These are phyloP conservation scores for Pemphigus obesinymphae DNA, from an alignment of 1,140 invertebrate genomes.

Conservation along the genomic window DNA sequence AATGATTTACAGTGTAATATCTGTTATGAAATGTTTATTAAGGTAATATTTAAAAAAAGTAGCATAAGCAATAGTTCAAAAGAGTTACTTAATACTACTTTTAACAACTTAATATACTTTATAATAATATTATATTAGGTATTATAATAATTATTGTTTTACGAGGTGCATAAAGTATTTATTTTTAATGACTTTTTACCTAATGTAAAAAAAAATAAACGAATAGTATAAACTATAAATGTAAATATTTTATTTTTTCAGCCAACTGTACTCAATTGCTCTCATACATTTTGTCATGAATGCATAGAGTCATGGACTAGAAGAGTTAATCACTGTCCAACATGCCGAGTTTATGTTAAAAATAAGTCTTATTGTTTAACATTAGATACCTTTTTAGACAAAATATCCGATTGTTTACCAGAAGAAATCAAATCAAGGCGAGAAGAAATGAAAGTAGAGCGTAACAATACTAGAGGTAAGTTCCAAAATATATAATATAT, in stretches of 20 bases:
- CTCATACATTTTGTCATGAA: constrained; percentile 31
- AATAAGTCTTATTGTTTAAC: constrained; percentile 15
- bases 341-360: constrained; percentile 17
- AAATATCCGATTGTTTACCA: constrained; percentile 20
- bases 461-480: neutral
- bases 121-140: too few species aligned
- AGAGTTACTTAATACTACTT: neutral
- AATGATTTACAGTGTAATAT: constrained; percentile 30
- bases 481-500: neutral
- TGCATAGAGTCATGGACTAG: constrained; percentile 31
- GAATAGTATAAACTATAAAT: too few species aligned
- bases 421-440: neutral
- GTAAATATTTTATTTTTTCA: neutral
- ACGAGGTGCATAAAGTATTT: too few species aligned
- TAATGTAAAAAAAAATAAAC: too few species aligned
- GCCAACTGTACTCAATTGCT: constrained; percentile 32
- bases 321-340: constrained; percentile 26
- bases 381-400: constrained; percentile 26
- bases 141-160: too few species aligned
- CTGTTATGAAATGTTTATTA: constrained; percentile 28
- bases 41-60: neutral
- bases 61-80: neutral
- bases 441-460: neutral
- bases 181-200: too few species aligned
- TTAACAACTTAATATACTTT: neutral